Evolutionary conservation across 2,888 invertebrate species (phyloP).

Genomic region (Polietes domitor): DNA sequence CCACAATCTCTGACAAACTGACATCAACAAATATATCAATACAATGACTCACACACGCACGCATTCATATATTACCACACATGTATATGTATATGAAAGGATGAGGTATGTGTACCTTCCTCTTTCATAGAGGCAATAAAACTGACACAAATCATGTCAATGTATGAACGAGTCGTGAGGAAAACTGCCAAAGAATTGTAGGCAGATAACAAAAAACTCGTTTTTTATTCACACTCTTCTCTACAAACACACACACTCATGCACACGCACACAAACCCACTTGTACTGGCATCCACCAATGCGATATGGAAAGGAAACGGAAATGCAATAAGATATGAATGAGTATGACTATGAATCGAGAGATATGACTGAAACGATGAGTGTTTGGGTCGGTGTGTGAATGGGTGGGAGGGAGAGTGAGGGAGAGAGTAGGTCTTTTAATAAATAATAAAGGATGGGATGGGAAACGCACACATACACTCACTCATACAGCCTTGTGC

Average conservation of each 20-base stretch:
- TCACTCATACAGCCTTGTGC: too few species aligned
- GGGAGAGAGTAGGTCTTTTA: neutral
- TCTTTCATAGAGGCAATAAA: constrained; percentile 57
- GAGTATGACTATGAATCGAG: constrained; percentile 15
- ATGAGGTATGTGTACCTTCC: constrained; percentile 24
- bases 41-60: neutral
- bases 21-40: neutral
- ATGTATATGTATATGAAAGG: neutral
- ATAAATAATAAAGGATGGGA: too few species aligned
- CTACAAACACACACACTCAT: neutral
- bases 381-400: neutral
- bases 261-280: neutral
- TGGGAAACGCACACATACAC: too few species aligned
- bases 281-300: neutral
- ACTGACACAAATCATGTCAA: constrained; percentile 64
- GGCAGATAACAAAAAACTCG: constrained; percentile 36
- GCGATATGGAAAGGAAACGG: constrained; percentile 24
- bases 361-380: neutral
- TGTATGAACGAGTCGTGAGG: constrained; percentile 18
- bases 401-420: too few species aligned
- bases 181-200: constrained; percentile 17
- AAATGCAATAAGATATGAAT: constrained; percentile 44
- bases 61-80: neutral
- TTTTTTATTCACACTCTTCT: neutral
- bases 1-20: neutral